phyloP scores from a whole-genome alignment of 2,797 vertebrate species.

The Etheostoma perlongum region DNA sequence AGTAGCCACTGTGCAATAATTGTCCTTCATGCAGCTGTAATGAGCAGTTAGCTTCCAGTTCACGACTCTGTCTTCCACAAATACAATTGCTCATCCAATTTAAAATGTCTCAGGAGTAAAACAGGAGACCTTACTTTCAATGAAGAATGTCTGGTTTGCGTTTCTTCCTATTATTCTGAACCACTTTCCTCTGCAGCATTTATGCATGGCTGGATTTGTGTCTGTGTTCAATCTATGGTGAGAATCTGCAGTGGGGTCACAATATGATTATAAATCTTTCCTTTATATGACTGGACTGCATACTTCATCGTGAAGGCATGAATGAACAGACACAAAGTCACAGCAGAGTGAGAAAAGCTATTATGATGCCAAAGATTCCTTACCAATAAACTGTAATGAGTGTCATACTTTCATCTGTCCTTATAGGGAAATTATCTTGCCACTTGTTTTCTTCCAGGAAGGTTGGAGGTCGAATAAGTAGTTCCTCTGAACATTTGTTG shows the following conservation, averaged over 20 bases:
- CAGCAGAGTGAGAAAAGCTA: background rate
- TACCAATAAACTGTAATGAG: background rate
- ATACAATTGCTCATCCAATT: slow-evolving; percentile 27
- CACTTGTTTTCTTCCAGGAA: background rate
- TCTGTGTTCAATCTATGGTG: background rate
- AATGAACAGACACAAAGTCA: background rate
- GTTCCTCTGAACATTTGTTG: background rate
- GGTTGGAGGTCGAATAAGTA: background rate
- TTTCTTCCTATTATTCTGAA: slow-evolving; percentile 4
- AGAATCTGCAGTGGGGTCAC: background rate
- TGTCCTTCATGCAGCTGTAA: slow-evolving; percentile 11
- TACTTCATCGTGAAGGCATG: slow-evolving; percentile 1
- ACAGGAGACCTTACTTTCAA: background rate
- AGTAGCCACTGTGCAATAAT: background rate
- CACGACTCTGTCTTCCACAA: background rate
- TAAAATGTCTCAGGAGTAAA: slow-evolving; percentile 17
- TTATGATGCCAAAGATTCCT: background rate
- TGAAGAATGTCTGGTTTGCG: background rate
- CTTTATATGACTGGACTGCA: background rate
- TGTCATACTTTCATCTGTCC: background rate
- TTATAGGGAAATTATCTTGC: background rate
- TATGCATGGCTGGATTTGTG: background rate
- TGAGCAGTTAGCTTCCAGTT: slow-evolving; percentile 14
- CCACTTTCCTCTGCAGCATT: slow-evolving; percentile 4
- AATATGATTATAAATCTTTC: too few relatives aligned